Conservation (phyloP, 2,888 invertebrate species). For the Agrochola litura region DNA sequence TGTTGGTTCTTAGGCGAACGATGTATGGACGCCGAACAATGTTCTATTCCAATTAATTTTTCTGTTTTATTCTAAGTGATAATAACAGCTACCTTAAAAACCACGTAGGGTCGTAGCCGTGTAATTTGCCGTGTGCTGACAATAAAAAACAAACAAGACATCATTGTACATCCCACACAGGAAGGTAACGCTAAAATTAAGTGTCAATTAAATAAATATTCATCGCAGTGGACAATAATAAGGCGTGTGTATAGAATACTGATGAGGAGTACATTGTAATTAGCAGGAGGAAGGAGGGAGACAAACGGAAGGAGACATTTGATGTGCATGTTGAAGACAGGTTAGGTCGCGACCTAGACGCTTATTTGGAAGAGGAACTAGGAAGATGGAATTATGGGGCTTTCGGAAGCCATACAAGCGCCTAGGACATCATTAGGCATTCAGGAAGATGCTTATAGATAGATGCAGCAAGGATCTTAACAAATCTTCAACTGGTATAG, state of each 20-base stretch:
- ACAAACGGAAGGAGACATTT: conserved; percentile 33
- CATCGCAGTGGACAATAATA: conserved; percentile 56
- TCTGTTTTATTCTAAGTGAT: neutral
- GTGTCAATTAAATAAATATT: conserved; percentile 65
- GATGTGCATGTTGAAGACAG: conserved; percentile 22
- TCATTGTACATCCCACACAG: conserved; percentile 26
- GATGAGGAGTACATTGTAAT: conserved; percentile 45
- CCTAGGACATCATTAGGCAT: neutral
- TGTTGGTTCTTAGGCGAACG: too few relatives aligned
- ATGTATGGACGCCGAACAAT: too few relatives aligned
- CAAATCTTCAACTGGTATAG: neutral
- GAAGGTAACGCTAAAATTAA: conserved; percentile 52
- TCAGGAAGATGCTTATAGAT: neutral
- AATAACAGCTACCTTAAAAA: neutral
- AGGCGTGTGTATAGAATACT: conserved; percentile 27
- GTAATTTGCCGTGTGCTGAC: neutral
- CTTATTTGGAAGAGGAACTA: conserved; percentile 58
- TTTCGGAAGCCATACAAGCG: conserved; percentile 10
- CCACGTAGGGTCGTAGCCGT: too few relatives aligned
- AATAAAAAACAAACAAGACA: conserved; percentile 22
- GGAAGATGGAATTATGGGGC: conserved; percentile 32
- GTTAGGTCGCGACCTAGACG: conserved; percentile 58
- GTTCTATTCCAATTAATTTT: neutral
- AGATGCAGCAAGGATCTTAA: neutral
- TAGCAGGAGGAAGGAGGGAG: conserved; percentile 52